These are phyloP conservation scores for Kradibia gibbosae DNA, from an alignment of 1,140 invertebrate genomes.

Conservation along the genomic window DNA sequence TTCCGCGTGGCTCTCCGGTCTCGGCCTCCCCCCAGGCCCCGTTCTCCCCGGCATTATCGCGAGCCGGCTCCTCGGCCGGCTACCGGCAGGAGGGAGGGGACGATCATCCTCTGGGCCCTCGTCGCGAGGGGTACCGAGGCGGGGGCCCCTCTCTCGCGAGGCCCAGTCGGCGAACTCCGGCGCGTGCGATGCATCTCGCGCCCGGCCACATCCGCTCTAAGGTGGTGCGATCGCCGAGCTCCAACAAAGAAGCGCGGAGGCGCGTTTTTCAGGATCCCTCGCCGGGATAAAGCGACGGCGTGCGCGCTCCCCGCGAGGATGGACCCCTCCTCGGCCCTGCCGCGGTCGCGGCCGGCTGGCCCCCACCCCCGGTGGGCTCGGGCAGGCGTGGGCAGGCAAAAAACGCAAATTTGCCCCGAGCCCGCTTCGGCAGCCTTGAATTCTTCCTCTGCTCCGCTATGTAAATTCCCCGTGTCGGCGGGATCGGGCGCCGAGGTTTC, in stretches of 20 bases:
- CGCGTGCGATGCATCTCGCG: background rate
- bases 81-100: background rate
- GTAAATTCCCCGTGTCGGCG: background rate
- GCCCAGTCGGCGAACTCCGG: background rate
- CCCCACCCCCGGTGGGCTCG: too few species aligned
- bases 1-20: background rate
- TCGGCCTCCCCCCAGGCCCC: background rate
- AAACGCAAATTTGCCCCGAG: background rate
- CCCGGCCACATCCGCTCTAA: background rate
- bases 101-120: background rate
- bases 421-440: background rate
- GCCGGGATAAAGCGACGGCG: conserved; percentile 27
- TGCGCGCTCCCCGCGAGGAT: conserved; percentile 20
- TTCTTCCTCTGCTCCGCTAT: background rate
- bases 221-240: conserved; percentile 1
- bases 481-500: background rate
- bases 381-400: background rate
- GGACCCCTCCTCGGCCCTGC: too few species aligned
- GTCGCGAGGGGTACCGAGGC: background rate
- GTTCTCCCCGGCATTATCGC: background rate
- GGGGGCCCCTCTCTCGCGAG: too few species aligned
- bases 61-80: too few species aligned
- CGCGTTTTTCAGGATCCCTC: conserved; percentile 43
- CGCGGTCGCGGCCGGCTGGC: too few species aligned
- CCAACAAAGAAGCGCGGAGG: conserved; percentile 11